Evolutionary conservation across 2,888 invertebrate species (phyloP).

Genomic region (Rhingia campestris): DNA sequence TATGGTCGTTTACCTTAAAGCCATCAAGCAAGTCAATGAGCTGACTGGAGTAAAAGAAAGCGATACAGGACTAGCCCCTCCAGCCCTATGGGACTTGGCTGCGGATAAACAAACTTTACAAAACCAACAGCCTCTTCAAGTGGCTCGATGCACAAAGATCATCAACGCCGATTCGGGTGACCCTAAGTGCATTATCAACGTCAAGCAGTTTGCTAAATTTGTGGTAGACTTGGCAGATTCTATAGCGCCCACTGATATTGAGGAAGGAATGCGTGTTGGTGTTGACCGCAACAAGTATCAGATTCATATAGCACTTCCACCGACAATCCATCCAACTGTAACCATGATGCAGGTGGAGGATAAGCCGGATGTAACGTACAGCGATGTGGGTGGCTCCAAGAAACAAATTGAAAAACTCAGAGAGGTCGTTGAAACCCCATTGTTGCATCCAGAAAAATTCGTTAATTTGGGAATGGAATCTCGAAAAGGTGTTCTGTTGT

Average conservation of each 20-base stretch:
- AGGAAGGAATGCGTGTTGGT: slow-evolving; percentile 98
- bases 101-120: slow-evolving; percentile 99
- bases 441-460: slow-evolving; percentile 97
- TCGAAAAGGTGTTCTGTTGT: slow-evolving; percentile 98
- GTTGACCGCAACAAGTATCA: slow-evolving; percentile 99
- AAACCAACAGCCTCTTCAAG: slow-evolving; percentile 97
- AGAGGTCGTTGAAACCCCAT: slow-evolving; percentile 99
- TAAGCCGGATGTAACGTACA: slow-evolving; percentile 99
- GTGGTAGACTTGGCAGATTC: slow-evolving; percentile 99
- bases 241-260: slow-evolving; percentile 99
- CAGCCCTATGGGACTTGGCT: slow-evolving; percentile 99
- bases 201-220: slow-evolving; percentile 99
- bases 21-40: slow-evolving; percentile 97
- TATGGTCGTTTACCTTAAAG: too few relatives aligned
- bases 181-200: slow-evolving; percentile 99
- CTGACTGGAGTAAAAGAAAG: slow-evolving; percentile 99
- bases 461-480: slow-evolving; percentile 99
- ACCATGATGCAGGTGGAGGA: slow-evolving; percentile 99
- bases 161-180: slow-evolving; percentile 98
- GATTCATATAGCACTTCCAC: slow-evolving; percentile 99
- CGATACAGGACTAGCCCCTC: slow-evolving; percentile 98
- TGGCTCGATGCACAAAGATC: slow-evolving; percentile 99
- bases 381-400: slow-evolving; percentile 99
- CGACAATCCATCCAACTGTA: slow-evolving; percentile 99
- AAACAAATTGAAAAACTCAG: slow-evolving; percentile 99